phyloP scores from a whole-genome alignment of 2,797 vertebrate genomes.

The Hipposideros larvatus region DNA sequence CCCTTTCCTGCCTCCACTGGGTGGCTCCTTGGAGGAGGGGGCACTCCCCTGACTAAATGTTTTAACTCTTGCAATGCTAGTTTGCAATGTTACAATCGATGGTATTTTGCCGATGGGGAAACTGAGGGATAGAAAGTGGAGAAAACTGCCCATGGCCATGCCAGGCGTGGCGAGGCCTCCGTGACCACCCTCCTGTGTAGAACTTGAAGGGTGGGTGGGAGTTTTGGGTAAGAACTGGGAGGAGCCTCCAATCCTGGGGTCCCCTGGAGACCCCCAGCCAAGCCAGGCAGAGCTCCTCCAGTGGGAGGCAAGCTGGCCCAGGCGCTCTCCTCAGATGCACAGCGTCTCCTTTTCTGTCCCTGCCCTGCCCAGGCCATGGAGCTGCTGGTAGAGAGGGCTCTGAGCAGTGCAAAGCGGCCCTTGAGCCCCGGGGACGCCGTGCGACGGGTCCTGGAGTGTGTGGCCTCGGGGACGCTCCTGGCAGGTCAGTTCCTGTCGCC shows the following conservation, averaged over 20 bases:
- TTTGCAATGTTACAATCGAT: not conserved
- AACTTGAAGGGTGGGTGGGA: not conserved
- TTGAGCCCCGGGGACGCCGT: conserved; percentile 90
- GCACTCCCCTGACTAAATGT: not conserved
- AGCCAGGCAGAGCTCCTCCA: fast-evolving
- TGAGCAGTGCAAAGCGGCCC: conserved; percentile 88
- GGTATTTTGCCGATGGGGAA: not conserved
- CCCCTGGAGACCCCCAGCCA: not conserved
- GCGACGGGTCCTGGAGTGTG: conserved; percentile 90
- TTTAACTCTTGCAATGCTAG: not conserved
- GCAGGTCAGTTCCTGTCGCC: conserved; percentile 84
- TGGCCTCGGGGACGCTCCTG: conserved; percentile 89
- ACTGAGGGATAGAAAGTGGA: not conserved
- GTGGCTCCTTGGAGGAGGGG: not conserved
- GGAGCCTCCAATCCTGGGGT: too few species aligned
- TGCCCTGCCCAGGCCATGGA: conserved; percentile 87
- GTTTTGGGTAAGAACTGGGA: not conserved
- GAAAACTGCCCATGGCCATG: fast-evolving
- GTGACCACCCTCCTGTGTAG: not conserved
- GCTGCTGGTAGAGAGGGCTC: conserved; percentile 90
- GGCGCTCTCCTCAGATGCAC: fast-evolving
- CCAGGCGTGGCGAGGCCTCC: not conserved
- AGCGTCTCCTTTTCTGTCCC: fast-evolving
- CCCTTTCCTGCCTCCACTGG: too few species aligned
- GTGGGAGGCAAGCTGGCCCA: not conserved